Evolutionary conservation across 2,888 invertebrate genomes (phyloP).

Genomic region (Dicyrtomina minuta): DNA sequence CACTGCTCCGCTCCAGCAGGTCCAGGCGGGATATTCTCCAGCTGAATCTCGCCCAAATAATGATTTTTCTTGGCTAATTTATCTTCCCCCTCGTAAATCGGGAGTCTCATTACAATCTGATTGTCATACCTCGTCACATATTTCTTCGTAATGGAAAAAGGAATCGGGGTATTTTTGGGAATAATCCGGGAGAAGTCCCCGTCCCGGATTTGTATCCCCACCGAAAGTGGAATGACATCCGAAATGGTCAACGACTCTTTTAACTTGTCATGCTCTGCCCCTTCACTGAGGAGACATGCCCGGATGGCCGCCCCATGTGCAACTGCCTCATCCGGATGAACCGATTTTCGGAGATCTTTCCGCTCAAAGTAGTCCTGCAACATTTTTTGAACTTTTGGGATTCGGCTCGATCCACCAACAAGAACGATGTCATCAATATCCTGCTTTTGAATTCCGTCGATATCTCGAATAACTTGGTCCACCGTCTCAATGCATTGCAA

Average conservation of each 20-base stretch:
- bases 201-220: no score
- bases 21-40: not conserved
- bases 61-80: conserved; percentile 15
- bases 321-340: conserved; percentile 73
- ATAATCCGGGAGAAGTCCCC: no score
- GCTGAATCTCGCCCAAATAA: conserved; percentile 12
- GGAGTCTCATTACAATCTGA: not conserved
- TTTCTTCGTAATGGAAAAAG: no score
- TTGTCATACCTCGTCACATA: no score
- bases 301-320: conserved; percentile 70
- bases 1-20: not conserved
- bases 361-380: conserved; percentile 63
- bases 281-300: no score
- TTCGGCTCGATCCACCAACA: conserved; percentile 69
- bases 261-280: no score
- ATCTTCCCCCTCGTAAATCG: conserved; percentile 21
- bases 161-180: no score
- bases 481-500: conserved; percentile 73
- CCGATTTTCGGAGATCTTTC: conserved; percentile 67
- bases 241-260: no score
- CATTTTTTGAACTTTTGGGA: conserved; percentile 67
- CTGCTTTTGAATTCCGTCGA: conserved; percentile 65
- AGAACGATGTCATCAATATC: conserved; percentile 63
- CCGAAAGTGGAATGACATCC: no score
- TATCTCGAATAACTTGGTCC: conserved; percentile 67